Percentiles rank a stretch among this genome's conserved stretches.
phyloP scores from a whole-genome alignment of 2,797 vertebrate species.

The Argyrosomus regius region DNA sequence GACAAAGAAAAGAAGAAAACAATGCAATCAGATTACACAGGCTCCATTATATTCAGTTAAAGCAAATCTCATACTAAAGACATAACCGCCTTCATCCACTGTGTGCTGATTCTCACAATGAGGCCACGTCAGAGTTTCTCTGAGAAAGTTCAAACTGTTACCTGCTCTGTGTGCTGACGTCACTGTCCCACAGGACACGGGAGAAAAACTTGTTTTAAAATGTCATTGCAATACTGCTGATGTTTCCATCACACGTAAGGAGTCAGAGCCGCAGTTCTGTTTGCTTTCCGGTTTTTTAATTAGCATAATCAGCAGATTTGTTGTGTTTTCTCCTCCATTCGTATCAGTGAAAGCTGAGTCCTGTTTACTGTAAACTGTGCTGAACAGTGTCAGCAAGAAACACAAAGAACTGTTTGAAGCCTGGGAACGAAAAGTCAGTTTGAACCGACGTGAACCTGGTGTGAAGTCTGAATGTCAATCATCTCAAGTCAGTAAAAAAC shows the following conservation, averaged over 20 bases:
- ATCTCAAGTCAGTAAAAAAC: not conserved
- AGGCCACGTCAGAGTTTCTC: no score
- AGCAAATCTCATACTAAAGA: not conserved
- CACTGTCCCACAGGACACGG: no score
- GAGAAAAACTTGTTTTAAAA: not conserved
- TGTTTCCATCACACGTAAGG: not conserved
- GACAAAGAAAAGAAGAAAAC: not conserved
- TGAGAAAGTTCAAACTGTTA: no score
- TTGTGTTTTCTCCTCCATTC: not conserved
- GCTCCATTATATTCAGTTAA: not conserved
- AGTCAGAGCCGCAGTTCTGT: not conserved
- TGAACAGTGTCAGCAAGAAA: slow-evolving; percentile 7
- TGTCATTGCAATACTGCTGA: not conserved
- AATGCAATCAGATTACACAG: not conserved
- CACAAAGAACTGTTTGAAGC: not conserved
- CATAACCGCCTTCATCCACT: not conserved
- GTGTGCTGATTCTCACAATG: no score
- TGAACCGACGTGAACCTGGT: not conserved
- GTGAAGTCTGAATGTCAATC: not conserved
- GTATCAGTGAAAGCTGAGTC: not conserved
- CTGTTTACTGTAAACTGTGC: slow-evolving; percentile 10
- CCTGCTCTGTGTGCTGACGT: no score
- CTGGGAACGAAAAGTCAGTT: not conserved
- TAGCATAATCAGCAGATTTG: not conserved
- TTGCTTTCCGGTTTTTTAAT: not conserved